Conservation (phyloP, 1,140 invertebrate genomes). For the Elymnias hypermnestra region DNA sequence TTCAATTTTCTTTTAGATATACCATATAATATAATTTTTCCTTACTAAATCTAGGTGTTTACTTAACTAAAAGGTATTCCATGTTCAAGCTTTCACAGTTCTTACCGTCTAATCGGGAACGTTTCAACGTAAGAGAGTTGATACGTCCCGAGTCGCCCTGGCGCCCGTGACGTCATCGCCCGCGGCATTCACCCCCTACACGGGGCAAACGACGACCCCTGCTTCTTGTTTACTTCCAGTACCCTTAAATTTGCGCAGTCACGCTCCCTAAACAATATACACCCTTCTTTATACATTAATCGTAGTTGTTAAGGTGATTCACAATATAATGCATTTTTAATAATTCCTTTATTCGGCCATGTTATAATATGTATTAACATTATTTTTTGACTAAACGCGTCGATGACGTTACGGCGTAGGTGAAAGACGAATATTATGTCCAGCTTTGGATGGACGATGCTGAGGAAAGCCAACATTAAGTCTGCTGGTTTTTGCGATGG, state of each 20-base stretch:
- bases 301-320: background rate
- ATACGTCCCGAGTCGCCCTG: constrained; percentile 41
- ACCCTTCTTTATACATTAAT: constrained; percentile 10
- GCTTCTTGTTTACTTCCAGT: constrained; percentile 33
- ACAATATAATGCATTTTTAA: too few species aligned
- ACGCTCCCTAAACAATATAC: constrained; percentile 5
- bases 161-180: constrained; percentile 54
- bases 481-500: constrained; percentile 54
- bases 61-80: background rate
- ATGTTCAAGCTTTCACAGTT: background rate
- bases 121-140: constrained; percentile 44
- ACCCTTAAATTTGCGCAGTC: constrained; percentile 16
- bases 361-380: too few species aligned
- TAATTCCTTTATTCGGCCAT: too few species aligned
- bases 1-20: too few species aligned
- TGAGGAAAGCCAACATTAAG: constrained; percentile 48
- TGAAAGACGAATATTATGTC: constrained; percentile 47
- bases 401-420: constrained; percentile 34
- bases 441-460: constrained; percentile 37
- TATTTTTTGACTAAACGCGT: too few species aligned
- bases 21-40: too few species aligned
- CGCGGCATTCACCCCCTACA: constrained; percentile 20
- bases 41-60: background rate
- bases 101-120: constrained; percentile 41
- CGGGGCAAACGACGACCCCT: constrained; percentile 31